Base-by-base conservation (phyloP, 2,888 invertebrate genomes). In the Dasypolia templi region DNA sequence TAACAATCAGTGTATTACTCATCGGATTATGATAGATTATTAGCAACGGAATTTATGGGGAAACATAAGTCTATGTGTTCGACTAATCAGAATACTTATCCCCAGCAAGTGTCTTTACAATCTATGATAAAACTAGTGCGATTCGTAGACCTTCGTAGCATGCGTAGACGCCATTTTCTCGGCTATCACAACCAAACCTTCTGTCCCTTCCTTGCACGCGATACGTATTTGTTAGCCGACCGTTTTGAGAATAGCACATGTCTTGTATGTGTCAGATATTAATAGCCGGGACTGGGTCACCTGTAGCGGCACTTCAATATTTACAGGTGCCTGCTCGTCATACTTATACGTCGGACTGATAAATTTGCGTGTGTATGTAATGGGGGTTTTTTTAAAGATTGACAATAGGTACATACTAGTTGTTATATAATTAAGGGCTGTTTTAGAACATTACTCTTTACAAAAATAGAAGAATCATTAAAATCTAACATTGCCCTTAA, bases 201-300 rank as follows among this genome's bases (percentile, higher is more conserved):
- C 84, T 84, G 84, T 11, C 3, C 0, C 2, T 35, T 53, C 12
- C 29, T 29, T 68, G 46, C 12, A 9, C 9, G 12, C 2, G 56
- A 90, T 91, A 90, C 89, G 87, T 87, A 69, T 83, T 76, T 69
- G 81, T 82, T 69, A 44, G 89, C 86, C 91, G 83, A 92, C 91
- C 93, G 92, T 93, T 90, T 93, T 94, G 92, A 91, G 93, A 95
- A 93, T 92, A 93, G 92, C 92, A 89, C 92, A 89, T 92, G 92
- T 93, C 93, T 92, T 90, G 91, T 90, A 91, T 92, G 92, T 92
- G 93, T 93, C 92, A 92, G 88, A 84, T 95, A 95, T 94, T 93
- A 90, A 90, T 94, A 94, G 92, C 81, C 63, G 87, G 87, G 89
- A 94, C 91, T 93, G 90, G 92, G 93, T 95, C 94, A 95, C 92